These are phyloP conservation scores for Drosophila mauritiana DNA, from an alignment of 1,140 invertebrate genomes.

Conservation along the genomic window DNA sequence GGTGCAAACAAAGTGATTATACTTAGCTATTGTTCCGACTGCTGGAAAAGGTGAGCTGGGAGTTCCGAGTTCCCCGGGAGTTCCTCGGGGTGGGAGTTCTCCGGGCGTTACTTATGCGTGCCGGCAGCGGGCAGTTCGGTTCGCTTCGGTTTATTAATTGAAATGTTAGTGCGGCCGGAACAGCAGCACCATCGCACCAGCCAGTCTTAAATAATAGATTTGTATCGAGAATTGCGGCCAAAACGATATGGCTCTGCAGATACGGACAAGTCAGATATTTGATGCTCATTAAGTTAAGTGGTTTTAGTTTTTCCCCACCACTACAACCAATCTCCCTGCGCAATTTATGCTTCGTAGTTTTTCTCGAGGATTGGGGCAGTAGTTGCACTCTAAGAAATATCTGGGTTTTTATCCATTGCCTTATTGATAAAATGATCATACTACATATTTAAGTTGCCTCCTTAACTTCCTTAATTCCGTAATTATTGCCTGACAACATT, in stretches of 20 bases:
- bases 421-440: too few species aligned
- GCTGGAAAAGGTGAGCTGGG: conserved; percentile 46
- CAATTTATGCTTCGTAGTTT: conserved; percentile 63
- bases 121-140: conserved; percentile 35
- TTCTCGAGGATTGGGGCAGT: background rate
- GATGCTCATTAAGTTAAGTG: conserved; percentile 83
- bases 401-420: background rate
- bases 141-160: conserved; percentile 67
- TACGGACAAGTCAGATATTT: conserved; percentile 66
- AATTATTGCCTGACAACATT: too few species aligned
- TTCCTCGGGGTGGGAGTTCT: background rate
- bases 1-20: conserved; percentile 83
- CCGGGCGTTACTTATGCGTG: conserved; percentile 23
- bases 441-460: too few species aligned
- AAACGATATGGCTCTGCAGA: conserved; percentile 38
- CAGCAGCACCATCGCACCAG: conserved; percentile 40
- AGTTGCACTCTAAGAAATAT: background rate
- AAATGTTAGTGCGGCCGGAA: conserved; percentile 72
- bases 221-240: conserved; percentile 80
- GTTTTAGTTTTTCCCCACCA: conserved; percentile 69
- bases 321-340: conserved; percentile 20
- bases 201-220: conserved; percentile 79
- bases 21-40: conserved; percentile 79
- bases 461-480: too few species aligned
- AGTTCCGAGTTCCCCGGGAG: conserved; percentile 13